Percentiles rank a stretch among this genome's conserved stretches.
phyloP scores from a whole-genome alignment of 2,888 invertebrate genomes.

The Tinea semifulvella region DNA sequence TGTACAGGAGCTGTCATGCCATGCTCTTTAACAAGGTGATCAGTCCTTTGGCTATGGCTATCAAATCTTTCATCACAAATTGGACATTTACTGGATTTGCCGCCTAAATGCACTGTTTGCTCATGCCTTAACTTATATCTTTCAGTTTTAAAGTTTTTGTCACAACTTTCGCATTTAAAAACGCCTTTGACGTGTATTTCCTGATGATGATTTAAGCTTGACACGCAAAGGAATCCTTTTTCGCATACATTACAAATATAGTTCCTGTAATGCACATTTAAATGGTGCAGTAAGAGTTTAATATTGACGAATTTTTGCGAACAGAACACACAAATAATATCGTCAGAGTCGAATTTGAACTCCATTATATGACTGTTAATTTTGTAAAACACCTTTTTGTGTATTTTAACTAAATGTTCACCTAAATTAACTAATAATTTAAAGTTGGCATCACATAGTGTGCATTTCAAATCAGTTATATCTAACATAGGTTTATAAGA shows the following conservation, averaged over 20 bases:
- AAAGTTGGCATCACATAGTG: constrained; percentile 22
- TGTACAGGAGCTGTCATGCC: constrained; percentile 26
- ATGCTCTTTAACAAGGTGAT: constrained; percentile 32
- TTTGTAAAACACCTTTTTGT: constrained; percentile 19
- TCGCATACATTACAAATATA: constrained; percentile 27
- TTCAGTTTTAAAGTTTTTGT: constrained; percentile 39
- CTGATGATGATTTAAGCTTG: constrained; percentile 22
- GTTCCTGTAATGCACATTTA: constrained; percentile 30
- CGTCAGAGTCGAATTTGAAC: constrained; percentile 26
- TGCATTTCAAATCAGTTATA: constrained; percentile 29
- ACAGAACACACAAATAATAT: constrained; percentile 22
- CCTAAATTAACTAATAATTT: constrained; percentile 19
- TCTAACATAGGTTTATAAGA: constrained; percentile 28
- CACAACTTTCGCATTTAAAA: constrained; percentile 46
- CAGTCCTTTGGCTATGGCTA: constrained; percentile 31
- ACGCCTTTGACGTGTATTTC: constrained; percentile 26
- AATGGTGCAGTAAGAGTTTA: constrained; percentile 25
- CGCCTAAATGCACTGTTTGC: constrained; percentile 28
- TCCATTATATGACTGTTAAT: constrained; percentile 25
- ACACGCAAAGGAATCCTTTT: constrained; percentile 25
- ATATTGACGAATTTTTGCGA: constrained; percentile 24
- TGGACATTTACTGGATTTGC: constrained; percentile 21
- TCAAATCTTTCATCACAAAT: constrained; percentile 34
- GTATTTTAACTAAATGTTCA: constrained; percentile 22
- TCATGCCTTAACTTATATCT: constrained; percentile 26